Percentiles rank a stretch among this genome's conserved stretches.
These are phyloP conservation scores for Adrianichthys oophorus DNA, from an alignment of 2,797 vertebrate species.

Conservation along the genomic window DNA sequence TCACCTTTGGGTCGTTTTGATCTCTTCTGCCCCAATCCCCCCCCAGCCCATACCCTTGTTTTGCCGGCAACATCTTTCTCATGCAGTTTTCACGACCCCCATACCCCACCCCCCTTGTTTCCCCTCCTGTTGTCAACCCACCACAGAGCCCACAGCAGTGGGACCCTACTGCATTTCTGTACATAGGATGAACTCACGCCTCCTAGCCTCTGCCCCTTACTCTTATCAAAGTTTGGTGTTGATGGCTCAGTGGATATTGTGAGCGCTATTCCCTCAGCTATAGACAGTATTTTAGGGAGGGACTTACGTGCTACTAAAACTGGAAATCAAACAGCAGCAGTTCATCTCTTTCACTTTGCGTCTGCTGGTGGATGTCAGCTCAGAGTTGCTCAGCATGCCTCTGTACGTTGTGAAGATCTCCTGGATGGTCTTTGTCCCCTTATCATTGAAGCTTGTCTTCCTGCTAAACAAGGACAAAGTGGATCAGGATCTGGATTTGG, in stretches of 20 bases:
- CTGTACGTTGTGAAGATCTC: background rate
- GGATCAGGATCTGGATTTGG: background rate
- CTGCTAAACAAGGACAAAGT: background rate
- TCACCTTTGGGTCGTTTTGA: constrained; percentile 11
- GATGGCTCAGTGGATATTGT: constrained; percentile 57
- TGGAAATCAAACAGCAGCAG: background rate
- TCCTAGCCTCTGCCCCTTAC: constrained; percentile 47
- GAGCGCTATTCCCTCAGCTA: constrained; percentile 60
- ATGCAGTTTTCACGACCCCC: constrained; percentile 61
- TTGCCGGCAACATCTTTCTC: constrained; percentile 59
- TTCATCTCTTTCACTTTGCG: too few relatives aligned
- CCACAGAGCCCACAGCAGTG: constrained; percentile 40
- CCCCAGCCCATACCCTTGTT: constrained; percentile 20
- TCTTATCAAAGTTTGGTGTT: constrained; percentile 67
- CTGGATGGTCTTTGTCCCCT: background rate
- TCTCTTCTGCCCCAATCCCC: constrained; percentile 1
- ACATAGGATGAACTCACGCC: constrained; percentile 24
- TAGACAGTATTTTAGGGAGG: constrained; percentile 50
- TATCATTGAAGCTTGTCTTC: background rate
- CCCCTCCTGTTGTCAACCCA: constrained; percentile 54
- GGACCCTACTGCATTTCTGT: constrained; percentile 22
- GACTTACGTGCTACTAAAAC: constrained; percentile 20
- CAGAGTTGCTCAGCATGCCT: background rate
- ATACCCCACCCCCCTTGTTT: constrained; percentile 10
- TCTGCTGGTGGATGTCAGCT: background rate